Conservation (phyloP, 2,888 invertebrate species). For the Ormyrus nitidulus region DNA sequence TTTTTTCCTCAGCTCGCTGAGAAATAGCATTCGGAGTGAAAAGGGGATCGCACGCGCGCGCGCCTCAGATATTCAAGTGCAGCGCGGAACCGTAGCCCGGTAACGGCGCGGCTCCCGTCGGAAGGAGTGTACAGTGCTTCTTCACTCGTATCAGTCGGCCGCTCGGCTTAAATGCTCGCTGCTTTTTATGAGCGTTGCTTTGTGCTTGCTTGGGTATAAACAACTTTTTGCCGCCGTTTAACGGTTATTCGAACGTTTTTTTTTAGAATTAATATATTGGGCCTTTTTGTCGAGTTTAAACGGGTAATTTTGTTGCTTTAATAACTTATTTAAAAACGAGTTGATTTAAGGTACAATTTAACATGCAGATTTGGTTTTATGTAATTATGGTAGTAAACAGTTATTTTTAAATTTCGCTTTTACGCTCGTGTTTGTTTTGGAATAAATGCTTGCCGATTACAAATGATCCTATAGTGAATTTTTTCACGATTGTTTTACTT, state of each 20-base stretch:
- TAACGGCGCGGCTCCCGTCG: conserved; percentile 49
- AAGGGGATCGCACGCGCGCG: conserved; percentile 11
- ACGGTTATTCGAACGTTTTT: conserved; percentile 15
- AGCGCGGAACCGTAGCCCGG: not conserved
- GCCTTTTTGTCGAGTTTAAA: not conserved
- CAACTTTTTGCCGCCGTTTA: conserved; percentile 17
- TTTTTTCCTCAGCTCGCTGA: conserved; percentile 16
- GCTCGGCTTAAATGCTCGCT: conserved; percentile 26
- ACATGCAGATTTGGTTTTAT: no score
- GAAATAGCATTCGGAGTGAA: conserved; percentile 45
- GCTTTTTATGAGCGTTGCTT: not conserved
- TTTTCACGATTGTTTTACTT: no score
- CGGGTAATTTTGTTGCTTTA: no score
- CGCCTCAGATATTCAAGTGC: conserved; percentile 30
- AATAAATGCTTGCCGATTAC: no score
- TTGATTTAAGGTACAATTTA: no score
- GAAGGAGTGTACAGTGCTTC: conserved; percentile 31
- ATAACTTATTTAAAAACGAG: no score
- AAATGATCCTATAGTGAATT: no score
- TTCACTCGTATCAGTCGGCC: conserved; percentile 30
- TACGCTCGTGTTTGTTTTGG: no score
- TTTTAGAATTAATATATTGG: not conserved
- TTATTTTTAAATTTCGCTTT: no score
- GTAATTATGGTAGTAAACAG: no score
- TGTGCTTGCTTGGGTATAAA: conserved; percentile 11